Percentiles rank a stretch among this genome's conserved stretches.
Conservation (phyloP, 1,140 invertebrate species). For the Hycleus phaleratus region DNA sequence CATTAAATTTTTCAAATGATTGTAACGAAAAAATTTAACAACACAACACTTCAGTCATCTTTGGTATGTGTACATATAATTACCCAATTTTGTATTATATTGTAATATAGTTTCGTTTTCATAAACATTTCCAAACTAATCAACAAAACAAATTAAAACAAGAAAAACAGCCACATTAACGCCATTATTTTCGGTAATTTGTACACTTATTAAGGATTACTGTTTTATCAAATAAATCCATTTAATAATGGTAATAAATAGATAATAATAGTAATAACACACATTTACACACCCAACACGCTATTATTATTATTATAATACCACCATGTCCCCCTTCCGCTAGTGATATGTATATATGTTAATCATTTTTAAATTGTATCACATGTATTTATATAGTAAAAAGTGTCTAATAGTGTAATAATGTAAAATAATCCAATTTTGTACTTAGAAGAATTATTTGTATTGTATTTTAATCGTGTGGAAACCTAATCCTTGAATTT, state of each 20-base stretch:
- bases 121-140: constrained; percentile 33
- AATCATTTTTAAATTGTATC: constrained; percentile 33
- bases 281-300: no score
- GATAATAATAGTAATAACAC: not conserved
- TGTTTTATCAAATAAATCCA: not conserved
- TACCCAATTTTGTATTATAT: constrained; percentile 37
- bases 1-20: not conserved
- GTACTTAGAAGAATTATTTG: constrained; percentile 34
- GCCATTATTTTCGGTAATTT: constrained; percentile 14
- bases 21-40: not conserved
- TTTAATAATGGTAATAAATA: not conserved
- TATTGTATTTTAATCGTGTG: constrained; percentile 26
- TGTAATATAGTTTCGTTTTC: constrained; percentile 41
- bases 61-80: constrained; percentile 35
- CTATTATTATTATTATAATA: no score
- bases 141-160: no score
- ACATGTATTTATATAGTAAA: constrained; percentile 35
- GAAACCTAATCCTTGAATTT: not conserved
- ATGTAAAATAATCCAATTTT: constrained; percentile 37
- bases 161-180: constrained; percentile 17
- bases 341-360: constrained; percentile 38
- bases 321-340: constrained; percentile 23
- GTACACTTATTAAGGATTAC: constrained; percentile 29
- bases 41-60: constrained; percentile 22
- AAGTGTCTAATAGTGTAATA: constrained; percentile 35